Evolutionary conservation across 2,888 invertebrate species (phyloP).

Genomic region (Synergus gifuensis): DNA sequence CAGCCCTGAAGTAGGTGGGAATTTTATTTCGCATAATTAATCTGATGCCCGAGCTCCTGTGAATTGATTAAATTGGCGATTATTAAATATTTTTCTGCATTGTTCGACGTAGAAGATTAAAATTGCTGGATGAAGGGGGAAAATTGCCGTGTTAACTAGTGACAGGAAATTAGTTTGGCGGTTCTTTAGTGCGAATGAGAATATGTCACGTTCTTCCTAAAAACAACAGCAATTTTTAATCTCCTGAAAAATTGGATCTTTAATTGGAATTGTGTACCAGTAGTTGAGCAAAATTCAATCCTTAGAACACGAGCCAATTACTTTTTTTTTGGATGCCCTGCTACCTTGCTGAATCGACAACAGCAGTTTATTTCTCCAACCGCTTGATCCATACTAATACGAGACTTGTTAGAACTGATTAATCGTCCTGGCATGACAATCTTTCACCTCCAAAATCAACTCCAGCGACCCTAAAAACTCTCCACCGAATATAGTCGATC

Average conservation of each 20-base stretch:
- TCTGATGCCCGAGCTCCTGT: neutral
- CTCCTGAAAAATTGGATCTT: neutral
- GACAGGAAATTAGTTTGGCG: too few species aligned
- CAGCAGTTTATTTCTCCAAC: constrained; percentile 8
- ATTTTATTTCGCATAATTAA: constrained; percentile 10
- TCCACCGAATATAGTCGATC: constrained; percentile 5
- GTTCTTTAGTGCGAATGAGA: too few species aligned
- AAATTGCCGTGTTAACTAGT: neutral
- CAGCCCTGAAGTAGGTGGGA: neutral
- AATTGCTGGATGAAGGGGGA: neutral
- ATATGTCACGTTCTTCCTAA: neutral
- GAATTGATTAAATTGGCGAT: neutral
- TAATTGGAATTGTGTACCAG: neutral
- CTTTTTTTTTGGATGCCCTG: neutral
- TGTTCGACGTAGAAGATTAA: neutral
- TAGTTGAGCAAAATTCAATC: neutral
- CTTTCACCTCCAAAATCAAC: constrained; percentile 8
- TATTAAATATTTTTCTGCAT: neutral
- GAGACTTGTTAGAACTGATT: constrained; percentile 22
- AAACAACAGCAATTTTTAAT: neutral
- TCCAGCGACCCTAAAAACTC: neutral
- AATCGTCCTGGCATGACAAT: constrained; percentile 16
- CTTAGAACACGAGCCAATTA: constrained; percentile 15
- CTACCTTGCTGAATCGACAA: neutral
- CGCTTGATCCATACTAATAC: constrained; percentile 30